These are phyloP conservation scores for Catharus ustulatus DNA, from an alignment of 2,797 vertebrate genomes.

Conservation along the genomic window DNA sequence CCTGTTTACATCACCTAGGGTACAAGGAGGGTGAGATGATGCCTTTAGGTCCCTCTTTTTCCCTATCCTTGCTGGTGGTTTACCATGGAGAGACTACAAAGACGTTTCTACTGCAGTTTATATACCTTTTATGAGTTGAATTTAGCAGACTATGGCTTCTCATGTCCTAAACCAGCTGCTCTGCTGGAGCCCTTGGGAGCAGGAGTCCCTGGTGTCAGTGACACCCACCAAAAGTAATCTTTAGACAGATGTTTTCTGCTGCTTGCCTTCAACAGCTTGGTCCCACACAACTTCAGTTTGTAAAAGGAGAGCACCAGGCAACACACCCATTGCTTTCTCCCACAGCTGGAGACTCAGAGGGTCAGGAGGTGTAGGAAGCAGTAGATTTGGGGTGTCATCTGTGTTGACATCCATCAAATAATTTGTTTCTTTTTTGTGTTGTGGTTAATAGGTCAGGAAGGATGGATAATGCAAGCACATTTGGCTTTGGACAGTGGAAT, in stretches of 20 bases:
- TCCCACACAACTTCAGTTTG: accelerated
- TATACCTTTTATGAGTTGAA: neutral
- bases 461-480: accelerated
- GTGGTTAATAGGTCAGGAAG: neutral
- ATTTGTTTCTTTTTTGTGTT: neutral
- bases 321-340: neutral
- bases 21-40: neutral
- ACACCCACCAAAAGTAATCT: neutral
- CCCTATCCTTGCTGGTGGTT: neutral
- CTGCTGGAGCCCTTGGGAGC: neutral
- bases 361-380: neutral
- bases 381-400: neutral
- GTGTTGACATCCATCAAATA: neutral
- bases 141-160: neutral
- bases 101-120: neutral
- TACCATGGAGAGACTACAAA: neutral
- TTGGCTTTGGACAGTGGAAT: neutral
- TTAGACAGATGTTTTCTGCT: neutral
- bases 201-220: neutral
- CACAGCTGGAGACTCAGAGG: neutral
- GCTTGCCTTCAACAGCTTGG: neutral
- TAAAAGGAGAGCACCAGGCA: neutral
- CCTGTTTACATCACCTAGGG: neutral
- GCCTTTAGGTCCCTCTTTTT: neutral
- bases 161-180: neutral